A percentile compares a stretch with the other conserved stretches of the same genome.
Conservation (phyloP, 2,113 vertebrate genomes). For the Candoia aspera region DNA sequence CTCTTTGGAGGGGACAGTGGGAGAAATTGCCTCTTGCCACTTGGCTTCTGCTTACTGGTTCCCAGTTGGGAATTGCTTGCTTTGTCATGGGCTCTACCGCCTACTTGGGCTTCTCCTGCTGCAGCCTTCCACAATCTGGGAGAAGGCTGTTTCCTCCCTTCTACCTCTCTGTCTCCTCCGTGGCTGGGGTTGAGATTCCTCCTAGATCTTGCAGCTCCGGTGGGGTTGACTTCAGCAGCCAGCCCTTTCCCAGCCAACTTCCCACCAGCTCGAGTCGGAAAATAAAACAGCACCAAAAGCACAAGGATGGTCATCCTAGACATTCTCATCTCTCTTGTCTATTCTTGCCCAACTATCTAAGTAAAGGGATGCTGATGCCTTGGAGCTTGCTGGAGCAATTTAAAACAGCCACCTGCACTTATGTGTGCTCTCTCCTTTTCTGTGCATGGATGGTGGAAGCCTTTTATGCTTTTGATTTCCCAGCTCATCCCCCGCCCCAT, state of each 20-base stretch:
- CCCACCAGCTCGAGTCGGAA: background rate
- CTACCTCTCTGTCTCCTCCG: background rate
- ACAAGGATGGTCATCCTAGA: fast-evolving
- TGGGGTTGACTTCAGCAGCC: background rate
- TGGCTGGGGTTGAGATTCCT: background rate
- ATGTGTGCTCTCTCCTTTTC: background rate
- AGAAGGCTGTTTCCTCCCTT: fast-evolving
- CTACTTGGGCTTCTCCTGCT: fast-evolving
- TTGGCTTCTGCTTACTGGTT: background rate
- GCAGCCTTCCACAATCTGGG: fast-evolving
- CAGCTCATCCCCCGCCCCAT: background rate
- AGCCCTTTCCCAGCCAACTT: background rate
- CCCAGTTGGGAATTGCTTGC: background rate
- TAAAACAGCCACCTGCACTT: background rate
- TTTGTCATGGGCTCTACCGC: background rate
- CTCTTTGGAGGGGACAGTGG: background rate
- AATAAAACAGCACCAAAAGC: slow-evolving; percentile 26
- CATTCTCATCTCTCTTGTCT: slow-evolving; percentile 39
- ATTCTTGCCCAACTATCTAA: background rate
- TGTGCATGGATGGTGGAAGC: background rate
- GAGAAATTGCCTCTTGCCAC: background rate
- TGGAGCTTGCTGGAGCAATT: slow-evolving; percentile 8
- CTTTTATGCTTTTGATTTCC: slow-evolving; percentile 52
- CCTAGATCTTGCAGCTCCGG: background rate
- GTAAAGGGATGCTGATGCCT: background rate